Base-by-base conservation (phyloP, 2,888 invertebrate genomes). In the Torymus tubicola region DNA sequence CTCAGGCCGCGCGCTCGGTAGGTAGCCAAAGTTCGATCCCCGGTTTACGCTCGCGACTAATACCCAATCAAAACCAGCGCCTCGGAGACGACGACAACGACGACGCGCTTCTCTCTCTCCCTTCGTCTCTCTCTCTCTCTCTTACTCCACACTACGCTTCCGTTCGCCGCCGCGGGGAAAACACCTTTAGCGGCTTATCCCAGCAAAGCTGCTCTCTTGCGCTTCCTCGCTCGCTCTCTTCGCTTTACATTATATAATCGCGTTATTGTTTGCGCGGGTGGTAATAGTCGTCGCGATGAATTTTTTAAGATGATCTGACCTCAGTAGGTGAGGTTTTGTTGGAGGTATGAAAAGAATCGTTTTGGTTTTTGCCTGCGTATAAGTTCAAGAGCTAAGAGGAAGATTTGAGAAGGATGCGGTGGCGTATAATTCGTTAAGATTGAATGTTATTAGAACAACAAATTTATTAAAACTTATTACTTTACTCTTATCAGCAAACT, bases 121-220 rank as follows among this genome's bases (percentile, higher is more conserved):
- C 75, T 78, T 73, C 65, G 21, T 52, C 57, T 82, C 63, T 21
- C 21, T 63, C 77, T 64, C 68, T 69, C 58, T 58, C 60, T 79
- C 71, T 70, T 71, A 57, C 81, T 77, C 61, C 16, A n/a, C 12
- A 55, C 64, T 63, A 11, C 8, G 16, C 63, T 16, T 14, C 16
- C 24, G 58, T 16, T 53, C 10, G 18, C 24, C 24, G 52, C 58
- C 65, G 31, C 57, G 52, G 16, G 68, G 74, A 71, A 78, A 81
- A 74, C 60, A 78, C 81, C 81, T 78, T 78, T 74, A 78, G 60
- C 70, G 60, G 81, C 58, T 81, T 81, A 81, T 81, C 78, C 61
- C 16, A 16, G 42, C 42, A 65, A 72, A 78, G 78, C 72, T 64
- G 69, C 10, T 55, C 53, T 31, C 52, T 13, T 31, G 11, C 65